Conservation (phyloP, 35 echinoderm and acorn worm genomes). For the Stichopus chloronotus region DNA sequence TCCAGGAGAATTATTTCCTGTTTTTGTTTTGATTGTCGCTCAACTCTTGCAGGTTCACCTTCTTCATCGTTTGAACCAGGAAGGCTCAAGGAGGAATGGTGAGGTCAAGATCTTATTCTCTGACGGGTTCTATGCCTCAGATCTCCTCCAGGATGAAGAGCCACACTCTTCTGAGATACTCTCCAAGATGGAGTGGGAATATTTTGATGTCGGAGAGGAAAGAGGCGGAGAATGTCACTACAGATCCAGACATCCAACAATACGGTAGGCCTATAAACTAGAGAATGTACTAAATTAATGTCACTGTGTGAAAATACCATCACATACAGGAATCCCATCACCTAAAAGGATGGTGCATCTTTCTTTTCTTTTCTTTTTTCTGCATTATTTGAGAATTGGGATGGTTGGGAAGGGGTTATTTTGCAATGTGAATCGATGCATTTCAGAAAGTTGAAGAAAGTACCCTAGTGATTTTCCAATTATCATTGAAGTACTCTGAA, state of each 20-base stretch:
- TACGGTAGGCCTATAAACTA: not conserved
- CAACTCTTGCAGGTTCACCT: not conserved
- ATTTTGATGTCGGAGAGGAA: not conserved
- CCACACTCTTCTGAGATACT: constrained; percentile 8
- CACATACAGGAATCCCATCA: too few species aligned
- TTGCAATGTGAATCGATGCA: too few species aligned
- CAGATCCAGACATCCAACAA: not conserved
- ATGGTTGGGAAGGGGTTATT: too few species aligned
- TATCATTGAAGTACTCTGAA: too few species aligned
- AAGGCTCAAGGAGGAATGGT: not conserved
- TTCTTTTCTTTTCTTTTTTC: too few species aligned
- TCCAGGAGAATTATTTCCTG: too few species aligned
- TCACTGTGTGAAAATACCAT: too few species aligned
- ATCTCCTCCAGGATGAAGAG: not conserved
- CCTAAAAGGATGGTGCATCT: too few species aligned
- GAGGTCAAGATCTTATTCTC: not conserved
- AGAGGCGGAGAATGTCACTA: not conserved
- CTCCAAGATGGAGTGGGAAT: constrained; percentile 30
- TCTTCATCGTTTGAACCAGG: not conserved
- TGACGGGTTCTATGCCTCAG: not conserved
- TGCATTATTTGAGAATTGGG: too few species aligned
- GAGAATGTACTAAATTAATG: not conserved
- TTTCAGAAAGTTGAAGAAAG: too few species aligned
- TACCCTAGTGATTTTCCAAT: too few species aligned
- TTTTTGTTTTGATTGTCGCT: too few species aligned